phyloP scores from a whole-genome alignment of 2,888 invertebrate species.

The Embidobia sp. region DNA sequence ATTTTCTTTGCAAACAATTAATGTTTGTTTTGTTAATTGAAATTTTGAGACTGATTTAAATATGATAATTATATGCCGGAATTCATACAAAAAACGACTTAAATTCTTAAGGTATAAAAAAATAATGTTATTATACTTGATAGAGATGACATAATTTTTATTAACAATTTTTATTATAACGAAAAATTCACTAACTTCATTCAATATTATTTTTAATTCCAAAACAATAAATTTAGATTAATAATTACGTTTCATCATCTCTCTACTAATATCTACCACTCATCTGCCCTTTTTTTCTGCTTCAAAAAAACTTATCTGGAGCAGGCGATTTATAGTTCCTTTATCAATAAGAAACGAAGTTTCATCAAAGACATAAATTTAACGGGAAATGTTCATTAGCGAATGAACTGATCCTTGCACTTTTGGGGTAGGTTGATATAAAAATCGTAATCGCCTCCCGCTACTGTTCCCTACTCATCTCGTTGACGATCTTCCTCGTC shows the following conservation, averaged over 20 bases:
- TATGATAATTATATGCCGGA: no score
- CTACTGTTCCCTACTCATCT: constrained; percentile 42
- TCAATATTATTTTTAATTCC: no score
- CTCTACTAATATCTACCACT: no score
- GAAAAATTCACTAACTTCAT: no score
- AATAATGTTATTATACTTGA: no score
- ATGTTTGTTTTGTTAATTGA: constrained; percentile 23
- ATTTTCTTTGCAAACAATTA: background rate
- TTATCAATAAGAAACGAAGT: constrained; percentile 22
- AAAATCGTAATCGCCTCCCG: constrained; percentile 65
- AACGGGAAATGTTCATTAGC: constrained; percentile 30
- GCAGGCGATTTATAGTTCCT: constrained; percentile 13
- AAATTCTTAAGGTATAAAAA: no score
- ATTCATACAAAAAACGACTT: no score
- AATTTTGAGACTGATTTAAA: no score
- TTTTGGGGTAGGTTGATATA: constrained; percentile 36
- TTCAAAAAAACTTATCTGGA: background rate
- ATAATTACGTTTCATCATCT: no score
- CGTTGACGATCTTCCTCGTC: constrained; percentile 25
- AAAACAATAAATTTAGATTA: no score
- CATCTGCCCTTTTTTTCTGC: background rate
- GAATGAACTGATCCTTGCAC: constrained; percentile 32
- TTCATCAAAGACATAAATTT: constrained; percentile 31
- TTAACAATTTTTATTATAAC: no score
- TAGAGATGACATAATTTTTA: no score